Percentiles rank a stretch among this genome's conserved stretches.
These are phyloP conservation scores for Crotalus helleri DNA, from an alignment of 2,113 vertebrate species.

Conservation along the genomic window DNA sequence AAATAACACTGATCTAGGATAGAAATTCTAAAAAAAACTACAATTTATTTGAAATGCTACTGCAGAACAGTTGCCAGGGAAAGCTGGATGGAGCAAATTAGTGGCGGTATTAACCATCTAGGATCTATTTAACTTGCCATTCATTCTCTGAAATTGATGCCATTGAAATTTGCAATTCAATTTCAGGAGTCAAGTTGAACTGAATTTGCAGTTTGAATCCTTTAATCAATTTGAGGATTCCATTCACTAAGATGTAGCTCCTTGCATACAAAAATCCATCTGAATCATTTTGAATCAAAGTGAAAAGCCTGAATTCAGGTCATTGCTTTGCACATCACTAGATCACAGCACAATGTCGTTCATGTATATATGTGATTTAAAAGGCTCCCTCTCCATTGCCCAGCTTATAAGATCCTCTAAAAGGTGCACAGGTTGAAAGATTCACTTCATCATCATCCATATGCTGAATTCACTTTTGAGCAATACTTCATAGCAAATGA, in stretches of 20 bases:
- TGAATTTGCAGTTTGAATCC: not conserved
- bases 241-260: not conserved
- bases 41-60: not conserved
- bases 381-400: not conserved
- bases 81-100: not conserved
- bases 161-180: not conserved
- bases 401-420: not conserved
- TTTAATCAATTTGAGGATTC: not conserved
- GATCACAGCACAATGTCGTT: not conserved
- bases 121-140: not conserved
- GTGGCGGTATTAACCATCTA: not conserved
- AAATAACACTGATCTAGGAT: not conserved
- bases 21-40: not conserved
- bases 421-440: not conserved
- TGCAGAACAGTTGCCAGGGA: too few species aligned
- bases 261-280: not conserved
- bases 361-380: not conserved
- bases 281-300: not conserved
- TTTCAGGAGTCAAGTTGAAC: not conserved
- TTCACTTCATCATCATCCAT: not conserved
- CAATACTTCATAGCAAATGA: not conserved
- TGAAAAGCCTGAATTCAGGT: not conserved
- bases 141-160: not conserved
- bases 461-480: not conserved
- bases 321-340: not conserved